Evolutionary conservation across 2,113 vertebrate genomes (phyloP).

Genomic region (Dolichallabes microphthalmus): DNA sequence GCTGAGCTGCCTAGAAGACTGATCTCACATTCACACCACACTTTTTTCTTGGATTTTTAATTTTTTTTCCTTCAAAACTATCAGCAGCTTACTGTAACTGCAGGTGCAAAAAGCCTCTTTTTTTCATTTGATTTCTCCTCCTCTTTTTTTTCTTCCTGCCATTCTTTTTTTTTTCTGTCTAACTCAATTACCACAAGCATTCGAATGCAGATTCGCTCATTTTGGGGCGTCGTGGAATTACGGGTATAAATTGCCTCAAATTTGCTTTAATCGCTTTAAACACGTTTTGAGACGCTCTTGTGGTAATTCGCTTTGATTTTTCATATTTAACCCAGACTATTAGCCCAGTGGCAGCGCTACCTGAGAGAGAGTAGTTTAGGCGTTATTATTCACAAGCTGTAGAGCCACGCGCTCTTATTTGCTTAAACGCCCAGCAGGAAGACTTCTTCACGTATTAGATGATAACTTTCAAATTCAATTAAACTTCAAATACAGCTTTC

Average conservation of each 20-base stretch:
- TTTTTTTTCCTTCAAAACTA: background rate
- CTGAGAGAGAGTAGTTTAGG: conserved; percentile 17
- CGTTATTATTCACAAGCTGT: conserved; percentile 18
- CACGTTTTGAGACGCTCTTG: conserved; percentile 15
- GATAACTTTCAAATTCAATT: conserved; percentile 34
- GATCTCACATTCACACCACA: conserved; percentile 12
- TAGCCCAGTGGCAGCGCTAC: conserved; percentile 19
- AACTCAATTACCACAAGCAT: conserved; percentile 41
- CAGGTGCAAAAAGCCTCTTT: background rate
- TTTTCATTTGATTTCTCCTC: background rate
- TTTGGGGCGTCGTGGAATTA: background rate
- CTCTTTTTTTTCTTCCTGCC: background rate
- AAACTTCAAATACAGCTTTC: conserved; percentile 27
- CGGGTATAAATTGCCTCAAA: conserved; percentile 43
- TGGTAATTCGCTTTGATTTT: conserved; percentile 37
- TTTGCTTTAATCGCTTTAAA: conserved; percentile 45
- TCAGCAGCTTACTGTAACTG: background rate
- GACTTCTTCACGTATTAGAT: conserved; percentile 25
- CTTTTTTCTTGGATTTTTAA: background rate
- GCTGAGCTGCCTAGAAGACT: conserved; percentile 27
- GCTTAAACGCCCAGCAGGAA: conserved; percentile 37
- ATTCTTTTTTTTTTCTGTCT: conserved; percentile 20
- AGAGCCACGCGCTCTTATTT: conserved; percentile 11
- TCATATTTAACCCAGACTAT: conserved; percentile 39
- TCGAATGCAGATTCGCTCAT: conserved; percentile 40